Evolutionary conservation across 2,888 invertebrate species (phyloP), one percentile per base, ranked within the genome.

Genomic region (Himalopsyche anomala): DNA sequence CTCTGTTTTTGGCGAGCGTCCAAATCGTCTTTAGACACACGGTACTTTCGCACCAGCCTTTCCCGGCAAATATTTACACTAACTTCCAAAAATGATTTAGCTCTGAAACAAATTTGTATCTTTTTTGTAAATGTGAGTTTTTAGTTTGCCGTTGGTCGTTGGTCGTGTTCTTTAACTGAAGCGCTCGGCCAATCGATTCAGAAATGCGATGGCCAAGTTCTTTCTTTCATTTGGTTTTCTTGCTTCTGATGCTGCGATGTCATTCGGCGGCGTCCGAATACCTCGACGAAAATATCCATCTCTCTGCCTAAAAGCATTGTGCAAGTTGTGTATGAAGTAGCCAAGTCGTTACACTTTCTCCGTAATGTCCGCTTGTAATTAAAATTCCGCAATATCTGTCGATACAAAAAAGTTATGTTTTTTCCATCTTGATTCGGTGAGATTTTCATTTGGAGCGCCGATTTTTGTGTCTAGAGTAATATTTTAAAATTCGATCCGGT

Each of bases 271-370:
- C 62, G 19, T 15, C 51, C 15, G 51, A 51, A 51, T 51, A 28
- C 62, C 62, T 80, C 87, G 69, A 86, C 85, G 84, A 86, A 85
- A 86, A 87, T 87, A 87, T 85, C 62, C 62, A 62, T 62, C 62
- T 62, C 86, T 81, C 84, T 80, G 51, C 83, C 69, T 69, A 51
- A n/a, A 36, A 74, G 56, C 87, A 85, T 88, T 88, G 88, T 87
- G 88, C 82, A 88, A 88, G 80, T 62, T 62, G 62, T 45, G 83
- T 54, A 55, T 81, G 83, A 56, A 84, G 86, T 84, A 79, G 81
- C 86, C 85, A 82, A 87, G 42, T 85, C 81, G 88, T 84, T 87
- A 85, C 88, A 88, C 88, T 88, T 88, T 87, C 88, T 87, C 85
- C 84, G 80, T 51, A 80, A 80, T 84, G 80, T 86, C 80, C 74